A percentile compares a stretch with the other conserved stretches of the same genome.
Evolutionary conservation across 30 jellyfish, hydroid and myxozoan genomes (phyloP).

Genomic region (Chrysaora quinquecirrha): DNA sequence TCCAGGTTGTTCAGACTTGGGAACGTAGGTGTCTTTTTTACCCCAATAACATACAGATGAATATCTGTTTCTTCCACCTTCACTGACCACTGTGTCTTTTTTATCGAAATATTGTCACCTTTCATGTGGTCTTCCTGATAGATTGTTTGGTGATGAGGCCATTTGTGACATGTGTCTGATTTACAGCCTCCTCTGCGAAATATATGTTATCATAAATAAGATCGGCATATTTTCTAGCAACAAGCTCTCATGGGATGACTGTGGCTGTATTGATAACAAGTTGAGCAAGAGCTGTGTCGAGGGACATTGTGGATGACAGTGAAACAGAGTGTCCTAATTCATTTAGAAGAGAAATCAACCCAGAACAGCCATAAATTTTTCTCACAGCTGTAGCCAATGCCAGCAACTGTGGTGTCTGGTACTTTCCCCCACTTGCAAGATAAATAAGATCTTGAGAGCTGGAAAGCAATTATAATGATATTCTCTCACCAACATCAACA

Average conservation of each 20-base stretch:
- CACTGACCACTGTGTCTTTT: background rate
- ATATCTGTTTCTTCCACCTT: background rate
- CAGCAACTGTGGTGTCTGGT: constrained; percentile 21
- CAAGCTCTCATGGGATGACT: constrained; percentile 1
- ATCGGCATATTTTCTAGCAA: background rate
- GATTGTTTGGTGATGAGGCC: background rate
- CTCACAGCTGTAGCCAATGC: constrained; percentile 34
- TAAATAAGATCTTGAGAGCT: background rate
- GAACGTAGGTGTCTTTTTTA: constrained; percentile 3
- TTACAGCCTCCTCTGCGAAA: constrained; percentile 21
- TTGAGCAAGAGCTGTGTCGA: constrained; percentile 32
- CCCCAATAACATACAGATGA: background rate
- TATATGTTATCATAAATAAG: constrained; percentile 28
- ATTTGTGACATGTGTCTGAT: constrained; percentile 19
- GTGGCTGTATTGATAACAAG: background rate
- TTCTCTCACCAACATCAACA: constrained; percentile 7
- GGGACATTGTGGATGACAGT: constrained; percentile 6
- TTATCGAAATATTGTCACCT: background rate
- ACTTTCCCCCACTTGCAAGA: background rate
- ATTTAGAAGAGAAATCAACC: background rate
- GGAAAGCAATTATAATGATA: background rate
- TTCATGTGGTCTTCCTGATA: background rate
- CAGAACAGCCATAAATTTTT: constrained; percentile 29
- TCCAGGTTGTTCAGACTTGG: background rate
- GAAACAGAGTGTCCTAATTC: constrained; percentile 34